These are phyloP conservation scores for Plebejus argus DNA, from an alignment of 2,888 invertebrate genomes.

Conservation along the genomic window DNA sequence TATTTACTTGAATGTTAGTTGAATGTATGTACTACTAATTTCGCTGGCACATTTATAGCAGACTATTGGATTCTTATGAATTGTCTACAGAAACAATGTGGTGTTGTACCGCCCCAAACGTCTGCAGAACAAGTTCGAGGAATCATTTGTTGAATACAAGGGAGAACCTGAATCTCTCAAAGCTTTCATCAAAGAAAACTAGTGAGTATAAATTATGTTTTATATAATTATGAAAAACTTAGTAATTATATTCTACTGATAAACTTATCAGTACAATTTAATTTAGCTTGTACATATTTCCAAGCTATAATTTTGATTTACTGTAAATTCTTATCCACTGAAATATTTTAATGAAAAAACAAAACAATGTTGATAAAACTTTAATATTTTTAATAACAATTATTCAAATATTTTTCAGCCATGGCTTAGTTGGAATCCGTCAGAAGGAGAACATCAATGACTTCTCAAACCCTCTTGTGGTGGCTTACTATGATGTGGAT, in stretches of 20 bases:
- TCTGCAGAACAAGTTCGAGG: conserved; percentile 96
- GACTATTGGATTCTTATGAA: background rate
- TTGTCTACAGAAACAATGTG: conserved; percentile 85
- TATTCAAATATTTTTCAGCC: conserved; percentile 74
- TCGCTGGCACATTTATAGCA: background rate
- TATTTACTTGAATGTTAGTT: too few species aligned
- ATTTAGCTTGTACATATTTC: too few species aligned
- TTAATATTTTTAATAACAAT: too few species aligned
- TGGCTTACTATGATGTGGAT: conserved; percentile 96
- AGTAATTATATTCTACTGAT: too few species aligned
- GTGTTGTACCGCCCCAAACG: conserved; percentile 94
- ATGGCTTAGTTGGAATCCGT: conserved; percentile 95
- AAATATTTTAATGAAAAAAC: too few species aligned
- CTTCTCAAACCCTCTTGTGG: conserved; percentile 93
- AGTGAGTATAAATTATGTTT: conserved; percentile 82
- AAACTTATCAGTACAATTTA: too few species aligned
- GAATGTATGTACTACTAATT: too few species aligned
- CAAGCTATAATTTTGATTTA: too few species aligned
- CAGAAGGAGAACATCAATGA: conserved; percentile 91
- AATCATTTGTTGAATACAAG: conserved; percentile 86
- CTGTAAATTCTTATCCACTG: too few species aligned
- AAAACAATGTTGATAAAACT: too few species aligned
- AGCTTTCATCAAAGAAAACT: conserved; percentile 91
- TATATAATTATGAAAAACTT: background rate
- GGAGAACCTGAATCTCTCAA: conserved; percentile 88